Evolutionary conservation across 2,888 invertebrate species (phyloP).

Genomic region (Heliconius sara): DNA sequence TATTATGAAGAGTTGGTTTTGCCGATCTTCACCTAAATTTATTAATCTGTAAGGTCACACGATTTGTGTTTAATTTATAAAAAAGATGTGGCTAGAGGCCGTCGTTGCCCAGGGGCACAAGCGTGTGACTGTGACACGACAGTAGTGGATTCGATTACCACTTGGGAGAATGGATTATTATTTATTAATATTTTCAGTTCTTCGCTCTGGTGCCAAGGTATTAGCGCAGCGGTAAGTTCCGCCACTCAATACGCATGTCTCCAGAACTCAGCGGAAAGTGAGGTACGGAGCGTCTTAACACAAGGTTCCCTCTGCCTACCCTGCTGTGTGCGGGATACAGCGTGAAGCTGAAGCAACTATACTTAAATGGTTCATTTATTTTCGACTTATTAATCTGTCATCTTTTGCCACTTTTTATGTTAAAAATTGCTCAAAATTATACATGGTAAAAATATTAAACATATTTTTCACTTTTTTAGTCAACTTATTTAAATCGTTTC

Average conservation of each 20-base stretch:
- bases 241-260: too few species aligned
- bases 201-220: too few species aligned
- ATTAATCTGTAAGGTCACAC: conserved; percentile 10
- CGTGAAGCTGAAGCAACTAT: neutral
- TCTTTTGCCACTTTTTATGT: neutral
- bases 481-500: neutral
- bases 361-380: neutral
- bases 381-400: neutral
- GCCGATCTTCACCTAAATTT: conserved; percentile 18
- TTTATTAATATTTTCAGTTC: too few species aligned
- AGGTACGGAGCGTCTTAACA: too few species aligned
- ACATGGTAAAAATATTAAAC: neutral
- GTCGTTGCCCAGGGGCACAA: too few species aligned
- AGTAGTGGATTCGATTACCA: too few species aligned
- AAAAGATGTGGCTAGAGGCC: neutral
- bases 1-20: conserved; percentile 21
- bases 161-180: too few species aligned
- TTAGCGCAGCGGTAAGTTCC: too few species aligned
- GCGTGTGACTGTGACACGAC: too few species aligned
- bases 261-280: too few species aligned
- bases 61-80: neutral
- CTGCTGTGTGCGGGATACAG: too few species aligned
- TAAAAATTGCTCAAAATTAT: neutral
- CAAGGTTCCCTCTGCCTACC: too few species aligned
- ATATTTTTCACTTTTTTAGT: neutral